Conservation (phyloP, 37 sponge, comb jelly and placozoan species). For the Dysidea cf. avara region DNA sequence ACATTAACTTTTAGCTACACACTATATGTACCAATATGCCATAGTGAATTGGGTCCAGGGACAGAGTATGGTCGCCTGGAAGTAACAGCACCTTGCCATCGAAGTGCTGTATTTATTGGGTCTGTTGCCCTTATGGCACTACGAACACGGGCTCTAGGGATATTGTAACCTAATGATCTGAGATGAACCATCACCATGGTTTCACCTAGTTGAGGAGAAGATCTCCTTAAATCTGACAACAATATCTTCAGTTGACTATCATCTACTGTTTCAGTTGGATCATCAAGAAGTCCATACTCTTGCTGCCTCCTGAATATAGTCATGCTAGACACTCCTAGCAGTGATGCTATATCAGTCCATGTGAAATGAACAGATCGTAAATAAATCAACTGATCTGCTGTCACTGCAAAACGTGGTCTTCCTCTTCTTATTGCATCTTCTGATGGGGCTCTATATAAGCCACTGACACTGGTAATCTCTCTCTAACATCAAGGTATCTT, state of each 20-base stretch:
- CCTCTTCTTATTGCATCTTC: not conserved
- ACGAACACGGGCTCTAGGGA: conserved; percentile 13
- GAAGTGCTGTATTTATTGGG: conserved; percentile 22
- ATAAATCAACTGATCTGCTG: conserved; percentile 4
- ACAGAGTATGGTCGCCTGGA: conserved; percentile 29
- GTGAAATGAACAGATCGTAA: too few species aligned
- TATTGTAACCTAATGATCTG: not conserved
- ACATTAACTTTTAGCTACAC: too few species aligned
- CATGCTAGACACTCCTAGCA: too few species aligned
- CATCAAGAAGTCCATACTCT: too few species aligned
- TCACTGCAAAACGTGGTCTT: conserved; percentile 24
- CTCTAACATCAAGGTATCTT: conserved; percentile 4
- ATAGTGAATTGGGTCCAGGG: conserved; percentile 47
- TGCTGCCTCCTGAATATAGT: not conserved
- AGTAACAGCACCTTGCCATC: conserved; percentile 19
- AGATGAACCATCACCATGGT: conserved; percentile 25
- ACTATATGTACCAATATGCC: conserved; percentile 68
- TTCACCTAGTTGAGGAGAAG: conserved; percentile 33
- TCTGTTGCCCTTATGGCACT: conserved; percentile 3
- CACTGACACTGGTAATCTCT: too few species aligned
- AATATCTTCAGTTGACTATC: conserved; percentile 3
- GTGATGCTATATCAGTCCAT: too few species aligned
- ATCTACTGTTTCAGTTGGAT: not conserved
- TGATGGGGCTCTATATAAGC: conserved; percentile 24
- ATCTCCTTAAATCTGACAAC: conserved; percentile 1